A percentile compares a stretch with the other conserved stretches of the same genome.
phyloP scores from a whole-genome alignment of 2,113 vertebrate species.

The Ceuthmochares aereus region DNA sequence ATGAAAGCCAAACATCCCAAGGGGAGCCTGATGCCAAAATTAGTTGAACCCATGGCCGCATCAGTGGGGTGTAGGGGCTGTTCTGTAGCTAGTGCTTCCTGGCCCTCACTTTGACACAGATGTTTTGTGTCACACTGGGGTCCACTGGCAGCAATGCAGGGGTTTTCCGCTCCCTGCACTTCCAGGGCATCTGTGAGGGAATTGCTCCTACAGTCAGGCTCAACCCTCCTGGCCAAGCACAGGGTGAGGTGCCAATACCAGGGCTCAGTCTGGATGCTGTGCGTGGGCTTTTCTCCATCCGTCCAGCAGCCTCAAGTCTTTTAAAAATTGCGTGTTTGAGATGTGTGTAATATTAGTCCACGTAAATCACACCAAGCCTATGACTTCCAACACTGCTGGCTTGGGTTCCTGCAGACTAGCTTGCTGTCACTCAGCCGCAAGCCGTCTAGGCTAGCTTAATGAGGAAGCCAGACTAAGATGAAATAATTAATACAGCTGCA shows the following conservation, averaged over 20 bases:
- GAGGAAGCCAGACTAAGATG: slow-evolving; percentile 64
- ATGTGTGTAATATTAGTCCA: slow-evolving; percentile 39
- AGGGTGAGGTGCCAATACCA: neutral
- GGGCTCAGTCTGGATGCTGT: neutral
- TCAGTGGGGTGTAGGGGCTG: neutral
- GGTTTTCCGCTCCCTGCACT: neutral
- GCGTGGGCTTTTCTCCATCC: neutral
- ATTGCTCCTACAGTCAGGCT: neutral
- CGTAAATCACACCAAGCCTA: slow-evolving; percentile 37
- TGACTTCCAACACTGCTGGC: slow-evolving; percentile 43
- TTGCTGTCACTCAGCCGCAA: neutral
- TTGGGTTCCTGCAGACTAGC: slow-evolving; percentile 2
- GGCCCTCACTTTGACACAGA: neutral
- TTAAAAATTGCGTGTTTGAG: slow-evolving; percentile 35
- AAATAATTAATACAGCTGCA: slow-evolving; percentile 67
- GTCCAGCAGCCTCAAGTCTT: neutral
- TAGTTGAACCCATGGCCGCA: neutral
- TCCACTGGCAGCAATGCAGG: neutral
- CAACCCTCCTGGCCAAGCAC: rapidly evolving
- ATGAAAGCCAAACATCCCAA: neutral
- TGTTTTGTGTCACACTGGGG: neutral
- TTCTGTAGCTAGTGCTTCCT: rapidly evolving
- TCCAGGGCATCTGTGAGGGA: neutral
- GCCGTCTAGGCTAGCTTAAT: slow-evolving; percentile 45
- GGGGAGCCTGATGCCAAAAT: neutral